Conservation (phyloP, 2,888 invertebrate species). For the Diachrysia chrysitis region DNA sequence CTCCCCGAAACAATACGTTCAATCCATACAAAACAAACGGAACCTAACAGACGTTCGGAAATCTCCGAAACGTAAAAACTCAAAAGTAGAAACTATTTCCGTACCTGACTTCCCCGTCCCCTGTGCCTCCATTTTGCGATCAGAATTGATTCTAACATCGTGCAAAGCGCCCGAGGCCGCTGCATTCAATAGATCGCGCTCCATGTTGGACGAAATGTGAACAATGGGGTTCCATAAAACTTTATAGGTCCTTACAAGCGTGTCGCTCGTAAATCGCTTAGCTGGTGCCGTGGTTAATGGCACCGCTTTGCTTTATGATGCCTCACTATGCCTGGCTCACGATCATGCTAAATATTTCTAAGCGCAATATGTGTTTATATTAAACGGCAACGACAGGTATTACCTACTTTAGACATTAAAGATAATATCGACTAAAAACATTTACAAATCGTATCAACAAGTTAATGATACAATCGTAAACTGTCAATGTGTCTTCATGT, state of each 20-base stretch:
- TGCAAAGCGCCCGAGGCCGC: constrained; percentile 14
- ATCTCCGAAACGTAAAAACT: constrained; percentile 15
- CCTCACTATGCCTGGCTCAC: constrained; percentile 23
- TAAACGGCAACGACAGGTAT: not conserved
- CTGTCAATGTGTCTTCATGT: not conserved
- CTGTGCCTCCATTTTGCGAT: constrained; percentile 8
- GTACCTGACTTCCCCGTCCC: constrained; percentile 1
- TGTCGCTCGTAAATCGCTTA: constrained; percentile 57
- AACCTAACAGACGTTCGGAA: constrained; percentile 36
- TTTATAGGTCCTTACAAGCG: constrained; percentile 44
- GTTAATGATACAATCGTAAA: not conserved
- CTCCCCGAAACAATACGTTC: constrained; percentile 27
- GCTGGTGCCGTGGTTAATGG: constrained; percentile 43
- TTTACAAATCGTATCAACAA: not conserved
- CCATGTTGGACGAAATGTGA: constrained; percentile 32
- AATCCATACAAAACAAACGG: constrained; percentile 24
- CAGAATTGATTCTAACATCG: constrained; percentile 35
- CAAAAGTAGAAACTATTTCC: constrained; percentile 6
- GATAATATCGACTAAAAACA: not conserved
- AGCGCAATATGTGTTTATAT: not conserved
- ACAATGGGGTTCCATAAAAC: constrained; percentile 47
- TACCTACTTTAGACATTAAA: not conserved
- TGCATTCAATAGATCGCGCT: constrained; percentile 37
- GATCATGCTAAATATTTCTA: constrained; percentile 23
- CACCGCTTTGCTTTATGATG: constrained; percentile 50